Percentiles rank a stretch among this genome's conserved stretches.
phyloP scores from a whole-genome alignment of 2,888 invertebrate species.

The Tipula confusa region DNA sequence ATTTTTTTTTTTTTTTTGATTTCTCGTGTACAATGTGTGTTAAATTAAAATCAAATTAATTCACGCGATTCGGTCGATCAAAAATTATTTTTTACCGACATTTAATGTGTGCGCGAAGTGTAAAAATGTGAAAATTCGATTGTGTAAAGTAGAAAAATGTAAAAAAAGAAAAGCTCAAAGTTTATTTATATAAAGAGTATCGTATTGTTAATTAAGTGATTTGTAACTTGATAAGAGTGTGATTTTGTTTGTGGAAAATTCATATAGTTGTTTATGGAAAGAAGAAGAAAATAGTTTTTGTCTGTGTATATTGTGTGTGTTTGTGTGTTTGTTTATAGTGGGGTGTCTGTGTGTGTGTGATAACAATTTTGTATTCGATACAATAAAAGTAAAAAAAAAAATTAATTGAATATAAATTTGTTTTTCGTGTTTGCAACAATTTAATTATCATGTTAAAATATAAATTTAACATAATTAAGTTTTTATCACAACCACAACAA shows the following conservation, averaged over 20 bases:
- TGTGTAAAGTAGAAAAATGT: neutral
- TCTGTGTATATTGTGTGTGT: neutral
- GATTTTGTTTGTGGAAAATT: neutral
- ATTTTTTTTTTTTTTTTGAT: neutral
- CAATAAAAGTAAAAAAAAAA: neutral
- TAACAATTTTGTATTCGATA: neutral
- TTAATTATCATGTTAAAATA: slow-evolving; percentile 6
- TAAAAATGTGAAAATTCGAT: neutral
- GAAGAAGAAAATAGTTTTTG: neutral
- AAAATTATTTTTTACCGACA: neutral
- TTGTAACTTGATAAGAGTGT: neutral
- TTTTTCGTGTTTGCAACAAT: neutral
- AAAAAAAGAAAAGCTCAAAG: neutral
- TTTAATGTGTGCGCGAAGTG: neutral
- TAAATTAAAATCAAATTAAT: neutral
- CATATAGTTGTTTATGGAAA: neutral
- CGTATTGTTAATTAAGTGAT: neutral
- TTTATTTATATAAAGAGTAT: neutral
- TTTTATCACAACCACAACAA: neutral
- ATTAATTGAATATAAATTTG: neutral
- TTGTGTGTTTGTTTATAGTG: neutral
- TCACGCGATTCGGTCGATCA: neutral
- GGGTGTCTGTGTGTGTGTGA: neutral
- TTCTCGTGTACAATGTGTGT: neutral
- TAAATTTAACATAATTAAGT: slow-evolving; percentile 20